phyloP scores from a whole-genome alignment of 2,113 vertebrate species.

The Paraplagusia blochii region DNA sequence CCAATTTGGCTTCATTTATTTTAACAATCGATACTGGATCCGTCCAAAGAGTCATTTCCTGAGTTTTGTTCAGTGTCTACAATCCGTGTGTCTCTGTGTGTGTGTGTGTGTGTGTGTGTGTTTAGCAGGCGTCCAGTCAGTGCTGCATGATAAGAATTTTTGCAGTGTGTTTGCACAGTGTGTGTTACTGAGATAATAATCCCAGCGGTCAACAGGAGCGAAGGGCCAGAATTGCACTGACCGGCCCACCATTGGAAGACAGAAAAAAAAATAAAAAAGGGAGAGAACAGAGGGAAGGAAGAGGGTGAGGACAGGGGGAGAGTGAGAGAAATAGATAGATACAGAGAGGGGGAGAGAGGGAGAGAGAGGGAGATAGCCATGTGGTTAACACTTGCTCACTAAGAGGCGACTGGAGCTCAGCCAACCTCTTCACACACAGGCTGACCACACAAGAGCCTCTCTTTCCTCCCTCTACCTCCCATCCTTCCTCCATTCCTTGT shows the following conservation, averaged over 20 bases:
- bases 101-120: slow-evolving; percentile 17
- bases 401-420: slow-evolving; percentile 72
- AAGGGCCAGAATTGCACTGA: slow-evolving; percentile 66
- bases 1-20: slow-evolving; percentile 25
- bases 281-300: slow-evolving; percentile 40
- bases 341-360: slow-evolving; percentile 30
- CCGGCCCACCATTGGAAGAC: slow-evolving; percentile 63
- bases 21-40: slow-evolving; percentile 25
- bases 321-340: slow-evolving; percentile 48
- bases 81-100: slow-evolving; percentile 22
- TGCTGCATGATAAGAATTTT: slow-evolving; percentile 59
- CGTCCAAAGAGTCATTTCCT: slow-evolving; percentile 34
- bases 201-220: slow-evolving; percentile 71
- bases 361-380: slow-evolving; percentile 69
- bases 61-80: slow-evolving; percentile 43
- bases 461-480: slow-evolving; percentile 69
- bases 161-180: slow-evolving; percentile 64
- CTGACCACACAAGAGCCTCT: slow-evolving; percentile 75
- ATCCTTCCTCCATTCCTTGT: slow-evolving; percentile 65
- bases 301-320: slow-evolving; percentile 60
- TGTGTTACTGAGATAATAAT: slow-evolving; percentile 73
- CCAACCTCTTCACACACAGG: slow-evolving; percentile 74
- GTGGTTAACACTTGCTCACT: slow-evolving; percentile 76
- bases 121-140: slow-evolving; percentile 43
- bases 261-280: slow-evolving; percentile 29